These are phyloP conservation scores for Gila orcuttii DNA, from an alignment of 2,113 vertebrate genomes.

Conservation along the genomic window DNA sequence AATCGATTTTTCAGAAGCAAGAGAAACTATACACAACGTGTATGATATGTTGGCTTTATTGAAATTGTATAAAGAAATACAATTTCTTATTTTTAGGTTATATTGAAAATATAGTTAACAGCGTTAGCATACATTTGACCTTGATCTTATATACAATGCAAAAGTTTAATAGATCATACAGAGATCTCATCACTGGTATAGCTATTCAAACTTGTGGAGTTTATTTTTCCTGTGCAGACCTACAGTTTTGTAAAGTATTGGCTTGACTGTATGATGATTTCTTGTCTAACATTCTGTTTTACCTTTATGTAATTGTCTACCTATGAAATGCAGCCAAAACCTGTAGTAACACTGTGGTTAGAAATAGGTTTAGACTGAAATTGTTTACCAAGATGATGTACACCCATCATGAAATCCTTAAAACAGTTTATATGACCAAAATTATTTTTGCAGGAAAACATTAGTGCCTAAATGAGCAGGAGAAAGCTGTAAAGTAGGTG, in stretches of 20 bases:
- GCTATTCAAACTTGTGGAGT: constrained; percentile 51
- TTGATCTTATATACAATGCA: constrained; percentile 28
- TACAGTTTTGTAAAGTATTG: constrained; percentile 56
- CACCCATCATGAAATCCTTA: constrained; percentile 32
- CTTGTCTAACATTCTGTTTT: constrained; percentile 43
- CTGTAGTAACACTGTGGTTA: constrained; percentile 61
- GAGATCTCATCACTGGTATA: constrained; percentile 44
- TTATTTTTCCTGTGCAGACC: constrained; percentile 50
- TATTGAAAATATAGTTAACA: neutral
- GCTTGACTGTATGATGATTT: constrained; percentile 51
- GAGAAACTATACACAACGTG: neutral
- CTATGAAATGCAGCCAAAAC: constrained; percentile 52
- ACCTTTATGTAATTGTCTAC: constrained; percentile 54
- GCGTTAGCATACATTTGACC: constrained; percentile 2
- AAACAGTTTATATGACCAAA: constrained; percentile 70
- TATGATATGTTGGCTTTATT: constrained; percentile 36
- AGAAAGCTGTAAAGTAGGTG: neutral
- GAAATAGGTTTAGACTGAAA: constrained; percentile 42
- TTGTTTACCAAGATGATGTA: constrained; percentile 45
- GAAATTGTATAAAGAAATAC: neutral
- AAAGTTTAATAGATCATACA: constrained; percentile 70
- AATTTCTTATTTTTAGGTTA: neutral
- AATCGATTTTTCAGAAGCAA: neutral
- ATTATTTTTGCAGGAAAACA: constrained; percentile 69
- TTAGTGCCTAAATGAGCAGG: constrained; percentile 73